These are phyloP conservation scores for Montipora capitata DNA, from an alignment of 92 coral and sea anemone genomes.

Conservation along the genomic window DNA sequence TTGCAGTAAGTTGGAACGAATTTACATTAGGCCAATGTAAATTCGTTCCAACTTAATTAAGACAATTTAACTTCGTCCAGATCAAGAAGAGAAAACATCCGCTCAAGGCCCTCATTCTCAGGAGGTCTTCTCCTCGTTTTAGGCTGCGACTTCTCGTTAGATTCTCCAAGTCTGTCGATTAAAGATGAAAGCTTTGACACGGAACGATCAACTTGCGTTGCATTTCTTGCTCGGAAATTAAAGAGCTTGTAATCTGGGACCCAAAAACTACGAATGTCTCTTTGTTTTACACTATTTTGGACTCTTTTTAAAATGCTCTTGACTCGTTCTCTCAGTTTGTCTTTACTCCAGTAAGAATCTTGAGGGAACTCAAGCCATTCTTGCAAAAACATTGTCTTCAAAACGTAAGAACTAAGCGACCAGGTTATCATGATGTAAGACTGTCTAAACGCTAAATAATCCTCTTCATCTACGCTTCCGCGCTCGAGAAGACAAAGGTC, in stretches of 20 bases:
- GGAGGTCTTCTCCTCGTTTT: background rate
- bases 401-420: slow-evolving; percentile 66
- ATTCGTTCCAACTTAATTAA: too few relatives aligned
- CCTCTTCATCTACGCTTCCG: background rate
- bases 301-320: slow-evolving; percentile 44
- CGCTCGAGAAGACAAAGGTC: slow-evolving; percentile 30
- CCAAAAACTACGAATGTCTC: slow-evolving; percentile 72
- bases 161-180: background rate
- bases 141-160: too few relatives aligned
- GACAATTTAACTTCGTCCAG: too few relatives aligned
- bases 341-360: slow-evolving; percentile 41
- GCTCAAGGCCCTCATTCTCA: too few relatives aligned
- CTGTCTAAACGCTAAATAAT: background rate
- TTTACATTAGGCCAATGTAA: too few relatives aligned
- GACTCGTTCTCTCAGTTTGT: slow-evolving; percentile 46
- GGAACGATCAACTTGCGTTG: background rate
- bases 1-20: too few relatives aligned
- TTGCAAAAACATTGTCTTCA: slow-evolving; percentile 74
- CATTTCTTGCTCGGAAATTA: slow-evolving; percentile 66
- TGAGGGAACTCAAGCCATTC: slow-evolving; percentile 68
- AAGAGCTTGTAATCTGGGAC: slow-evolving; percentile 74
- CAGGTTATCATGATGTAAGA: slow-evolving; percentile 38
- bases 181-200: background rate
- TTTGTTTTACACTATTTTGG: slow-evolving; percentile 40
- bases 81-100: too few relatives aligned